Conservation (phyloP, 2,888 invertebrate species). For the Heliothis peltigera region DNA sequence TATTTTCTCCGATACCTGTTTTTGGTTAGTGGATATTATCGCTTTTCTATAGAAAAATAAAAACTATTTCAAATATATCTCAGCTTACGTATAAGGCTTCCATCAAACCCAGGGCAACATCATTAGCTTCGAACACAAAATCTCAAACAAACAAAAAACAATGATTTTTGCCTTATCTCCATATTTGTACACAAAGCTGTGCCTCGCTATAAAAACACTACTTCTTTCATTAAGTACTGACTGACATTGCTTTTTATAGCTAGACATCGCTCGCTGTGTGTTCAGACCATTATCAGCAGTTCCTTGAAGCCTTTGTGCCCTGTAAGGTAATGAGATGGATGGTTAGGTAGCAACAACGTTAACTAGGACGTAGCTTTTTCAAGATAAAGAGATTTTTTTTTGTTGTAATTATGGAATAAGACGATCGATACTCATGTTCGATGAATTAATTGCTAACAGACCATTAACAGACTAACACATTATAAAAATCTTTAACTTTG, state of each 20-base stretch:
- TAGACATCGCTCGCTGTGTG: conserved; percentile 15
- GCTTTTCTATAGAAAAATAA: no score
- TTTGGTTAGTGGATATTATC: no score
- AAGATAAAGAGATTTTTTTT: no score
- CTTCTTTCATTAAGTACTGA: conserved; percentile 44
- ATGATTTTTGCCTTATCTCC: conserved; percentile 22
- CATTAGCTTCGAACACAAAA: conserved; percentile 15
- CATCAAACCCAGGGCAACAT: conserved; percentile 13
- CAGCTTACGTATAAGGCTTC: conserved; percentile 2
- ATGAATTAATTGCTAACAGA: no score
- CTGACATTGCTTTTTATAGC: conserved; percentile 51
- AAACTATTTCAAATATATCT: not conserved
- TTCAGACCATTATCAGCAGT: conserved; percentile 31
- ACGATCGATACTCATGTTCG: no score
- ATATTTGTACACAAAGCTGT: conserved; percentile 39
- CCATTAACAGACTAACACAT: no score
- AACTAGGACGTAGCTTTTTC: no score
- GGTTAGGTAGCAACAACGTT: not conserved
- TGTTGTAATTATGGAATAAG: no score
- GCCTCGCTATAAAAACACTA: conserved; percentile 37
- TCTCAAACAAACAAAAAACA: conserved; percentile 15
- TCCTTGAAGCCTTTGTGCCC: conserved; percentile 33
- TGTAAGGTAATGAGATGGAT: conserved; percentile 47
- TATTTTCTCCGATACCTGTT: no score
- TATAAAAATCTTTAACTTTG: no score